These are phyloP conservation scores for Cebidichthys violaceus DNA, from an alignment of 2,113 vertebrate genomes.

Conservation along the genomic window DNA sequence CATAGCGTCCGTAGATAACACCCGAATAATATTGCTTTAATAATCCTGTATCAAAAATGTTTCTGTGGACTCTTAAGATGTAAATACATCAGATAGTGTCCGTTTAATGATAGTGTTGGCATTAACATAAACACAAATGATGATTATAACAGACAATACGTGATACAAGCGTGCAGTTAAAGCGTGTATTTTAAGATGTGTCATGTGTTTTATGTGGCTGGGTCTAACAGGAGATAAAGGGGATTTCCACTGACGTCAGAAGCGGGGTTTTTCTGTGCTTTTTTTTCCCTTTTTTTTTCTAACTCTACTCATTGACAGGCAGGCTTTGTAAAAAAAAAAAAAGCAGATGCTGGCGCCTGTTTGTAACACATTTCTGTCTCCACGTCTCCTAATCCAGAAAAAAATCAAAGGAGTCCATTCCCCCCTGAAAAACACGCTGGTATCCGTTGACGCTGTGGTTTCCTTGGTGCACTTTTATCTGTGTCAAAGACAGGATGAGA, in stretches of 20 bases:
- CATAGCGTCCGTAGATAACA: neutral
- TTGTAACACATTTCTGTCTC: neutral
- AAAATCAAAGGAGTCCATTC: accelerated
- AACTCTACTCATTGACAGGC: neutral
- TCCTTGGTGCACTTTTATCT: neutral
- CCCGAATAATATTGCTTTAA: too few relatives aligned
- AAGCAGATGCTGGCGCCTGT: neutral
- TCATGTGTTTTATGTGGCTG: too few relatives aligned
- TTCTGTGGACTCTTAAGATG: neutral
- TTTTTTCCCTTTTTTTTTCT: neutral
- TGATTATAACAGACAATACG: neutral
- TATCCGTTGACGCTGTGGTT: neutral
- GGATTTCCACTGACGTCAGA: constrained; percentile 80
- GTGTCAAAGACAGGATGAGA: constrained; percentile 22
- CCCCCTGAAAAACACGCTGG: accelerated
- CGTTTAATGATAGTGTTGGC: neutral
- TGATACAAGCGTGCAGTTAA: neutral
- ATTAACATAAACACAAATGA: neutral
- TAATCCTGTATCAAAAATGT: too few relatives aligned
- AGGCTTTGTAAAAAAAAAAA: neutral
- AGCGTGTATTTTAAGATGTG: neutral
- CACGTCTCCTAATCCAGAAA: too few relatives aligned
- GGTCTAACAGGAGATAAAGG: constrained; percentile 48
- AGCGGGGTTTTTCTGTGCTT: constrained; percentile 3
- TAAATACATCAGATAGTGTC: neutral